These are phyloP conservation scores for Ditula angustiorana DNA, from an alignment of 2,888 invertebrate genomes.

Conservation along the genomic window DNA sequence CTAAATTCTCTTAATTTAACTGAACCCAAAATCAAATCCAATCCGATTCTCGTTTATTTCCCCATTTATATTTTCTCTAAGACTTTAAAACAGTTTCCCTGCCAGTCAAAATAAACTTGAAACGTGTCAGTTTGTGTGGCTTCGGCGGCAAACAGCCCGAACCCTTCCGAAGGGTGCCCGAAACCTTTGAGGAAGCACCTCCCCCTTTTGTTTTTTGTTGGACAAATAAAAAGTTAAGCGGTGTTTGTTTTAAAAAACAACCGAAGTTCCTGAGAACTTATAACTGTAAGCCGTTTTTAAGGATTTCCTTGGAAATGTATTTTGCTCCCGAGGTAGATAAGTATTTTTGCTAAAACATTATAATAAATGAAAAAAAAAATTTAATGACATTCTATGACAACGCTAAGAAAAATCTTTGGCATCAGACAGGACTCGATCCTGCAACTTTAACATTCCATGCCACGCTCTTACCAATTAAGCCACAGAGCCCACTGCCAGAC, in stretches of 20 bases:
- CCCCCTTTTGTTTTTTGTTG: conserved; percentile 59
- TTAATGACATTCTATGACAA: no score
- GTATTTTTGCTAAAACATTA: not conserved
- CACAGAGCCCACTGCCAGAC: no score
- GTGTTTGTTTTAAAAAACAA: conserved; percentile 43
- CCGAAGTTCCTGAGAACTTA: conserved; percentile 10
- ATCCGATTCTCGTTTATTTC: not conserved
- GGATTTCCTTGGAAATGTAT: not conserved
- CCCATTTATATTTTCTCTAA: not conserved
- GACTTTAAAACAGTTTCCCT: not conserved
- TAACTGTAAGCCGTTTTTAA: conserved; percentile 18
- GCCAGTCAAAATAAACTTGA: conserved; percentile 18
- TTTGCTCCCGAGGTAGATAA: not conserved
- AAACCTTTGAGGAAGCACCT: conserved; percentile 81
- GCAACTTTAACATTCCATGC: no score
- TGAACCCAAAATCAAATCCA: not conserved
- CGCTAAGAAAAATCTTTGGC: no score
- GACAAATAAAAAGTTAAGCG: conserved; percentile 67
- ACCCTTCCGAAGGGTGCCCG: conserved; percentile 61
- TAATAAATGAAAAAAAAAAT: no score
- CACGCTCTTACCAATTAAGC: no score
- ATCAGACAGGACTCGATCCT: no score
- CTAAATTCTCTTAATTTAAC: not conserved
- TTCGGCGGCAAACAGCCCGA: no score
- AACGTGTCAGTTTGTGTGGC: conserved; percentile 59